Percentiles rank a stretch among this genome's conserved stretches.
These are phyloP conservation scores for Drosophila koepferae DNA, from an alignment of 2,888 invertebrate genomes.

Conservation along the genomic window DNA sequence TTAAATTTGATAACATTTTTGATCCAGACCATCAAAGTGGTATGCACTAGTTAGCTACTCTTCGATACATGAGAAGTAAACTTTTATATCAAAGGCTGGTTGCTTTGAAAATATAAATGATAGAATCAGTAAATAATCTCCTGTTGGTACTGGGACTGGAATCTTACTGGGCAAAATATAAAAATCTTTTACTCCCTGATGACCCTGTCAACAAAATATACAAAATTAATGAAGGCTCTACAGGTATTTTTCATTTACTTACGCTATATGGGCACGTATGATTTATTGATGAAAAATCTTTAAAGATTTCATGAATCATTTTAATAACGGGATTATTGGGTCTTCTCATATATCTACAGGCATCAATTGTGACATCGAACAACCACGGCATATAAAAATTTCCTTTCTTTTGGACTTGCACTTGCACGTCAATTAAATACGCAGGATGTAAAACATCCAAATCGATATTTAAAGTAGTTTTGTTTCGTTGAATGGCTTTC, in stretches of 20 bases:
- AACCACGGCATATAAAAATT: conserved; percentile 18
- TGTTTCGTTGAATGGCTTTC: conserved; percentile 3
- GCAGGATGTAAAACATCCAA: background rate
- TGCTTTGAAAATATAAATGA: background rate
- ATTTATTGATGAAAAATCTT: conserved; percentile 16
- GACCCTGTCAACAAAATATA: no score
- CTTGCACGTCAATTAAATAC: background rate
- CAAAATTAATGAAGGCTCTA: no score
- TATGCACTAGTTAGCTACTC: no score
- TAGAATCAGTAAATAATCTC: conserved; percentile 24
- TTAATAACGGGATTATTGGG: background rate
- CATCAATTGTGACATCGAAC: background rate
- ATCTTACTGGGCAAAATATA: conserved; percentile 4
- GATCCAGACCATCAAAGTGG: no score
- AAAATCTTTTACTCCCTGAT: background rate
- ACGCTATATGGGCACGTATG: conserved; percentile 43
- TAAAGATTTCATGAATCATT: background rate
- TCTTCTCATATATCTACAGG: background rate
- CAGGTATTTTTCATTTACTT: conserved; percentile 8
- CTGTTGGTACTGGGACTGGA: conserved; percentile 20
- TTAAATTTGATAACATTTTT: no score
- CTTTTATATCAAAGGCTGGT: background rate
- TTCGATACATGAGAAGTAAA: background rate
- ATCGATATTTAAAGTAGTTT: background rate
- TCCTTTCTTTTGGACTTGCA: background rate